Evolutionary conservation across 1,140 invertebrate species (phyloP), one percentile per base, ranked within the genome.

Genomic region (Cyclargus thomasi): DNA sequence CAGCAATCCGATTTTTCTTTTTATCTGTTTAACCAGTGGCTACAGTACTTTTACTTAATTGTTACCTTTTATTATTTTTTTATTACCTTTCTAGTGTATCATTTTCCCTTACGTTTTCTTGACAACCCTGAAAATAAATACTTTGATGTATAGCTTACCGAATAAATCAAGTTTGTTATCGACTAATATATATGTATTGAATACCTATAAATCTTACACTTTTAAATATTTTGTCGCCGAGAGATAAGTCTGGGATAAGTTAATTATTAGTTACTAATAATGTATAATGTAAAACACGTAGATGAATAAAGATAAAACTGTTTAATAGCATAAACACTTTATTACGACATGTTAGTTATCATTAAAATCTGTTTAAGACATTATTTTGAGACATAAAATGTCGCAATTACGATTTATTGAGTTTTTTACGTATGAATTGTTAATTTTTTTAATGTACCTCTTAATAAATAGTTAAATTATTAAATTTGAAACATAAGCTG

Each of bases 91-190:
- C 29, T 29, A 29, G 8, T 29, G 29, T 29, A 7, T 29, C 29
- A 4, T 29, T 4, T 29, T 29, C 8, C 29, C 29, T 29, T 29
- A 7, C 2, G 39, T 47, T 47, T 47, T 47, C 39, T 47, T 8
- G 39, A 47, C 39, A 47, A 16, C 39, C 39, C 39, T 47, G 39
- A 47, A 11, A 14, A 47, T 47, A 47, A 47, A 29, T 29, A 55
- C 53, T 17, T 55, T 55, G 55, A 59, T 21, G 55, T 59, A 59
- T 18, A 20, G 18, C 14, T 18, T 59, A 20, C 18, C 17, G 20
- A 20, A 59, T 59, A 59, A 59, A 59, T 59, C 55, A 59, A 18
- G 55, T 59, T 59, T 59, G 18, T 59, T 59, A 59, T 59, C 55
- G 18, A 5, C 55, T 59, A 59, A 20, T 59, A 59, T 59, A 59